Evolutionary conservation across 2,888 invertebrate genomes (phyloP), one percentile per base, ranked within the genome.

Genomic region (Dromius quadrimaculatus): DNA sequence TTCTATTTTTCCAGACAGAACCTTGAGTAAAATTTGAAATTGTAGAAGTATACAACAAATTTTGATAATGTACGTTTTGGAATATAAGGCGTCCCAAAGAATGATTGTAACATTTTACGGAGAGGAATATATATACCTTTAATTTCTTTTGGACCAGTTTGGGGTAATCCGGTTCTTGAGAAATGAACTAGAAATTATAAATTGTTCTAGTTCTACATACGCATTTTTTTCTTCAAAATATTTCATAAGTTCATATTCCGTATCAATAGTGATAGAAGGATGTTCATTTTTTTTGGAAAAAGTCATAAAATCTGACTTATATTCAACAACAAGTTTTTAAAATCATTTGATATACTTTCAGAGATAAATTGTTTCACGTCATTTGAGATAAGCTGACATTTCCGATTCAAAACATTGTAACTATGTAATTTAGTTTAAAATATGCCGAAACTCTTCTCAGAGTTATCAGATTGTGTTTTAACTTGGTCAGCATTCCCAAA

Each of bases 1-100:
- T 38, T 38, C 38, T 72, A 28, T 61, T 32, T 62, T 69, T 61
- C 73, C 73, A 74, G 8, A 73, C 28, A 36, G 54, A 36, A 23
- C 72, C 71, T 5, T 74, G 74, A 15, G 74, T 45, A 19, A 74
- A 68, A 47, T 72, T 73, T 11, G 71, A 63, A 45, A 72, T 47
- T 13, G 28, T 22, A n/a, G 6, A n/a, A 50, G 69, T 57, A 43
- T 73, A 62, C 23, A 72, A 71, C 11, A 15, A 54, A 13, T 43
- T 23, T 19, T 71, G 22, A 71, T 15, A 54, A 57, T 20, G 66
- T 71, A 5, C 13, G 13, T 45, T 73, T 3, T 19, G 72, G 65
- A 9, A 73, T 59, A 6, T 45, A 66, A 23, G 69, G 73, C 34
- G 68, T 41, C 54, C 71, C 64, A n/a, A 74, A 50, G 50, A 61